phyloP scores from a whole-genome alignment of 2,113 vertebrate genomes.

The Heterocephalus glaber region DNA sequence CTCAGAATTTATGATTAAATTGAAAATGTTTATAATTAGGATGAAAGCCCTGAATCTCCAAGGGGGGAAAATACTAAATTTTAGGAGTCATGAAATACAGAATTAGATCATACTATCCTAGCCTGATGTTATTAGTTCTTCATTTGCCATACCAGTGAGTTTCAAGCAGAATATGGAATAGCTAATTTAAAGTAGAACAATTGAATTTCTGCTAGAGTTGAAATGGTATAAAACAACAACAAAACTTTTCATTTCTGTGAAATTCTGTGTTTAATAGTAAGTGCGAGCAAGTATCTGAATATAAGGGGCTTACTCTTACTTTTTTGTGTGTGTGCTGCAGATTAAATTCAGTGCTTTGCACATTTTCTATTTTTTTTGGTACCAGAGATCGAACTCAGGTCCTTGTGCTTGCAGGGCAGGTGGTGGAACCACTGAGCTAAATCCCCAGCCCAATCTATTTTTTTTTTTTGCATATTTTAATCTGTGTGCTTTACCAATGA shows the following conservation, averaged over 20 bases:
- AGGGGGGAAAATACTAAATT: neutral
- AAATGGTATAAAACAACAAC: neutral
- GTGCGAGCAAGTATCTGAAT: conserved; percentile 10
- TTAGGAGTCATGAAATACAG: neutral
- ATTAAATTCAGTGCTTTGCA: neutral
- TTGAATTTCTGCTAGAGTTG: conserved; percentile 18
- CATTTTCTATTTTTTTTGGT: too few relatives aligned
- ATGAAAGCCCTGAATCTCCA: conserved; percentile 3
- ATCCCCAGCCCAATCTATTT: too few relatives aligned
- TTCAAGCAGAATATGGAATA: neutral
- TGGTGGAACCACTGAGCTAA: too few relatives aligned
- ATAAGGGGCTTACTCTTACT: neutral
- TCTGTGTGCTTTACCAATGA: neutral
- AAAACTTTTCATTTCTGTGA: conserved; percentile 14
- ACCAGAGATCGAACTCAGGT: too few relatives aligned
- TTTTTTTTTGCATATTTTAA: neutral
- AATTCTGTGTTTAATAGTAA: neutral
- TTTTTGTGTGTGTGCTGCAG: neutral
- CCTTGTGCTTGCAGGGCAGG: too few relatives aligned
- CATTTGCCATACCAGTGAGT: neutral
- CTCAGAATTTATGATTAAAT: neutral
- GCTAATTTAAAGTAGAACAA: neutral
- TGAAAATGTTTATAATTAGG: neutral
- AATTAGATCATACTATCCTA: neutral
- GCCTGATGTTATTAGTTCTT: neutral